Evolutionary conservation across 1,140 invertebrate genomes (phyloP).

Genomic region (Temnothorax curvispinosus): DNA sequence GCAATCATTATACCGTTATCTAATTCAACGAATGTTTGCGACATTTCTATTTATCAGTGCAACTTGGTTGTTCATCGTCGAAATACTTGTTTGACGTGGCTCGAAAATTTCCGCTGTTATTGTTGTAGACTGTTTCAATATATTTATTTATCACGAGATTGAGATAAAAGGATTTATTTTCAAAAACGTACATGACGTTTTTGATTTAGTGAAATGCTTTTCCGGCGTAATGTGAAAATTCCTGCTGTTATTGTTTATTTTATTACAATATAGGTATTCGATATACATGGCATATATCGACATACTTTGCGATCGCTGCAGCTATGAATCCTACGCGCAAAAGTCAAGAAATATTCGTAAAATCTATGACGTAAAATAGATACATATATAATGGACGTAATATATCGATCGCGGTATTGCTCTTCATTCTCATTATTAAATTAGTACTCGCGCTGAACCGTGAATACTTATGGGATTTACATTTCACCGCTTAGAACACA

Average conservation of each 20-base stretch:
- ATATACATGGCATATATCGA: neutral
- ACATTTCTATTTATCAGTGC: neutral
- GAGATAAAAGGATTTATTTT: neutral
- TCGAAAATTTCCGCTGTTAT: neutral
- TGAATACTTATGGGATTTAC: neutral
- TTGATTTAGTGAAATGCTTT: neutral
- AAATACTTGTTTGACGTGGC: neutral
- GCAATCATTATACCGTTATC: neutral
- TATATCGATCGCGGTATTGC: constrained; percentile 60
- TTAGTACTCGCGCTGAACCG: constrained; percentile 24
- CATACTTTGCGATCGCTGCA: neutral
- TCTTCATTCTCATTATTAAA: constrained; percentile 58
- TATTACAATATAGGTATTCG: neutral
- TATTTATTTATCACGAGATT: neutral
- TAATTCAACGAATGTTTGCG: neutral
- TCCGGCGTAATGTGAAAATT: neutral
- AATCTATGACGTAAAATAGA: constrained; percentile 36
- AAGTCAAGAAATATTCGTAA: constrained; percentile 21
- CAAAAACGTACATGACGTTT: neutral
- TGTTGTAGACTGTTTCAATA: neutral
- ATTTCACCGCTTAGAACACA: neutral
- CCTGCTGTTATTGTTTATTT: neutral
- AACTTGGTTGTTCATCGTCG: neutral
- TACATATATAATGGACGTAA: constrained; percentile 66
- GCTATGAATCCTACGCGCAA: neutral